Evolutionary conservation across 2,113 vertebrate genomes (phyloP), one percentile per base, ranked within the genome.

Genomic region (Triplophysa siluroides): DNA sequence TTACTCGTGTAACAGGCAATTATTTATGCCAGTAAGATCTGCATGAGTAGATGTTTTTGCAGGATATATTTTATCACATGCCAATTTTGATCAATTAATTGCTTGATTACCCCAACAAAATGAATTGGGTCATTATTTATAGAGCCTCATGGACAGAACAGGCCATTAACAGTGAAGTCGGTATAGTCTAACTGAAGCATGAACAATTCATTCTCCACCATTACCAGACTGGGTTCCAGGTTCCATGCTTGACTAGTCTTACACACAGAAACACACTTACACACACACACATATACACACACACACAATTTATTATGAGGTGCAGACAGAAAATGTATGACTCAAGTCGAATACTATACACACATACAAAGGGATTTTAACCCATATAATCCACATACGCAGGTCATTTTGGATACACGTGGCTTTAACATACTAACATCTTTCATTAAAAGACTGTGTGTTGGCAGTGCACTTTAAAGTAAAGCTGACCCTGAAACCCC

Each of bases 141-240:
- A 64, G n/a, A 19, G 4, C 58, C 45, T 38, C 19, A 47, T 52
- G 56, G 47, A 38, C 23, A 47, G 24, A 60, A 2, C 58, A 50
- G 26, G 43, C 14, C 58, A 71, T 63, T 54, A 72, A 65, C 26
- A 16, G 1, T 43, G 29, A 70, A 29, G 60, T 61, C 54, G 23
- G 38, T 18, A 19, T 52, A 1, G 19, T n/a, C n/a, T n/a, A 16
- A 63, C 43, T 64, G 58, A 54, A 58, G 41, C 45, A 56, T 69
- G 54, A 78, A 56, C 76, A 56, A 50, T 54, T 24, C 45, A 50
- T 56, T 38, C 38, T 72, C 23, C 78, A 72, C 62, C 47, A 65
- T 4, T 65, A 26, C 26, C 1, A 52, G 19, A 62, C 21, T 64
- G 29, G 29, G 29, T 29, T 29, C 29, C 8, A 73, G 41, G 8